Conservation (phyloP, 2,888 invertebrate species). For the Tetheella fluctuosa region DNA sequence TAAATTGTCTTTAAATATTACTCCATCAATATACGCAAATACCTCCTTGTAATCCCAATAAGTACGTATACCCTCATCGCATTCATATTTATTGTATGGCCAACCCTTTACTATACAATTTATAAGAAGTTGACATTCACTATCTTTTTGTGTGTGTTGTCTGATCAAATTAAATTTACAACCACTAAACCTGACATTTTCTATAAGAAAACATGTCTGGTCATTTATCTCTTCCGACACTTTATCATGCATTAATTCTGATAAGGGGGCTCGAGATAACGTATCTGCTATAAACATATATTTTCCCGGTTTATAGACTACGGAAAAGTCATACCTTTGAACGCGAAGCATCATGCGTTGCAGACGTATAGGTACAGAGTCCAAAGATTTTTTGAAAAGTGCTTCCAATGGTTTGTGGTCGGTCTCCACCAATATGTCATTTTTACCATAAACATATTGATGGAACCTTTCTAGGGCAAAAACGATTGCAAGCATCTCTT, state of each 20-base stretch:
- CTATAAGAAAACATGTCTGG: slow-evolving; percentile 26
- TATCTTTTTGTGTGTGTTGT: slow-evolving; percentile 20
- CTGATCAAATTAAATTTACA: slow-evolving; percentile 21
- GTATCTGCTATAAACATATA: slow-evolving; percentile 39
- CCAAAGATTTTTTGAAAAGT: slow-evolving; percentile 32
- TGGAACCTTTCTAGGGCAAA: slow-evolving; percentile 24
- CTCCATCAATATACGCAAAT: slow-evolving; percentile 26
- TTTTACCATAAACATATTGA: slow-evolving; percentile 23
- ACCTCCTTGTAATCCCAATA: slow-evolving; percentile 22
- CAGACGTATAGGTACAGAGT: slow-evolving; percentile 29
- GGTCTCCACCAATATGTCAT: slow-evolving; percentile 14
- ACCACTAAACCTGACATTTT: slow-evolving; percentile 23
- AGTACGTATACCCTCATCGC: neutral
- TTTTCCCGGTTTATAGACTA: slow-evolving; percentile 17
- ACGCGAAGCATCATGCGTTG: slow-evolving; percentile 36
- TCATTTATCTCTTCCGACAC: slow-evolving; percentile 19
- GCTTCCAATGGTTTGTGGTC: slow-evolving; percentile 29
- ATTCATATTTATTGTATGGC: slow-evolving; percentile 31
- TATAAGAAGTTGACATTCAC: slow-evolving; percentile 20
- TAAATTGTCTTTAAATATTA: too few species aligned
- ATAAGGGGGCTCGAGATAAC: slow-evolving; percentile 31
- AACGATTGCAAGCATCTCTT: slow-evolving; percentile 30
- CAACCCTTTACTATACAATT: slow-evolving; percentile 30
- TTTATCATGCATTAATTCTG: slow-evolving; percentile 21
- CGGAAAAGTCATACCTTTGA: slow-evolving; percentile 30